Base-by-base conservation (phyloP, 2,888 invertebrate genomes). In the Eudemis profundana region DNA sequence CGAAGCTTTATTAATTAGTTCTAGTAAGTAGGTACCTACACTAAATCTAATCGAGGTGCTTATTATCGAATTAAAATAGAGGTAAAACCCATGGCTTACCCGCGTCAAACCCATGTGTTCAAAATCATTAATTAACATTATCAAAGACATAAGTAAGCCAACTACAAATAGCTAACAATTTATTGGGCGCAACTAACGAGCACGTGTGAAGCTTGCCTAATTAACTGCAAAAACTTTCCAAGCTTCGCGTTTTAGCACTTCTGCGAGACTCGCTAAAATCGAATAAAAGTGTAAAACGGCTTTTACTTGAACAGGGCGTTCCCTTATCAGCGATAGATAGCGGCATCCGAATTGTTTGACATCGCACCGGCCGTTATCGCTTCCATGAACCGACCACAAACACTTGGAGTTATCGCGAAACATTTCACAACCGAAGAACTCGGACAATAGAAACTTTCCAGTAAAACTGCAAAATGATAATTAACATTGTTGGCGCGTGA, bases 321-420 rank as follows among this genome's bases (percentile, higher is more conserved):
- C 72, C 72, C 69, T 85, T 89, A 89, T 90, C 88, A 76, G 74
- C 68, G 42, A 66, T 69, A 83, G 89, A 90, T 90, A 89, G 81
- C 78, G 81, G 78, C 83, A 83, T 83, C 85, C 86, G 80, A 89
- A 86, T 81, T 74, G 85, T 81, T 81, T 82, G 83, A 79, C 79
- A 61, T 49, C 75, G 78, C 78, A 77, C 75, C 74, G 78, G 77
- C 72, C 71, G 72, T 88, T 90, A 90, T 90, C 90, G 80, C 72
- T 90, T 90, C 91, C 85, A 86, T 85, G 88, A 90, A 81, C 78
- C 78, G 79, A 80, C 78, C 75, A 80, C 85, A 88, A 86, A 86
- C 87, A 87, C 85, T 86, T 85, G 82, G 78, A 81, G 75, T 84
- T 87, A 89, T 90, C 89, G 87, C 85, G 73, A 85, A 85, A 83